Conservation (phyloP, 2,888 invertebrate genomes). For the Euplagia quadripunctaria region DNA sequence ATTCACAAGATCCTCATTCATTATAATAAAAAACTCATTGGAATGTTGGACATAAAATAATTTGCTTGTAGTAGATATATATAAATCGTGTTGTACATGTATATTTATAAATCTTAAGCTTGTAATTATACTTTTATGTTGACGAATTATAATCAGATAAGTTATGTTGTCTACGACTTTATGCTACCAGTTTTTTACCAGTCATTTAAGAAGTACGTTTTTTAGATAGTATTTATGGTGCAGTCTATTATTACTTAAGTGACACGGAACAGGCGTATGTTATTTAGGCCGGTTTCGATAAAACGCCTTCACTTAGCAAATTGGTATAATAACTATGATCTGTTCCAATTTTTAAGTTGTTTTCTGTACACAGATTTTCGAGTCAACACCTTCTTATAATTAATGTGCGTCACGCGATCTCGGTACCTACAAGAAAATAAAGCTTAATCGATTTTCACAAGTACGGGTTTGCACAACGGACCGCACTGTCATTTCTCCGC, state of each 20-base stretch:
- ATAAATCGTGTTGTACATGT: neutral
- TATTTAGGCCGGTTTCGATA: slow-evolving; percentile 46
- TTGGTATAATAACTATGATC: slow-evolving; percentile 79
- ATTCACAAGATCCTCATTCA: slow-evolving; percentile 30
- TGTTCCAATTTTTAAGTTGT: slow-evolving; percentile 73
- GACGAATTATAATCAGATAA: slow-evolving; percentile 37
- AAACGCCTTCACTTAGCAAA: slow-evolving; percentile 64
- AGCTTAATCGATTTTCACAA: slow-evolving; percentile 80
- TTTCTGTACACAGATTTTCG: slow-evolving; percentile 78
- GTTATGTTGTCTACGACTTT: slow-evolving; percentile 27
- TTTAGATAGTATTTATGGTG: slow-evolving; percentile 32
- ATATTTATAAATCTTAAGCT: slow-evolving; percentile 41
- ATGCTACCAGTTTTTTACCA: slow-evolving; percentile 10
- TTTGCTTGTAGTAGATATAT: slow-evolving; percentile 13
- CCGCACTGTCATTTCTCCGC: slow-evolving; percentile 71
- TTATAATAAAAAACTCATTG: slow-evolving; percentile 46
- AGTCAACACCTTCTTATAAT: slow-evolving; percentile 84
- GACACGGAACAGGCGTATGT: slow-evolving; percentile 31
- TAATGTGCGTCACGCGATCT: slow-evolving; percentile 83
- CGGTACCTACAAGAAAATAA: slow-evolving; percentile 74
- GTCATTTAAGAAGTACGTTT: slow-evolving; percentile 32
- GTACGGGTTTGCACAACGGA: slow-evolving; percentile 73
- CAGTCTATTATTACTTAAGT: slow-evolving; percentile 49
- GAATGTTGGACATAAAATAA: slow-evolving; percentile 38
- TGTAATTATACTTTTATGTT: slow-evolving; percentile 43